These are phyloP conservation scores for Charanyca ferruginea DNA, from an alignment of 2,888 invertebrate species.

Conservation along the genomic window DNA sequence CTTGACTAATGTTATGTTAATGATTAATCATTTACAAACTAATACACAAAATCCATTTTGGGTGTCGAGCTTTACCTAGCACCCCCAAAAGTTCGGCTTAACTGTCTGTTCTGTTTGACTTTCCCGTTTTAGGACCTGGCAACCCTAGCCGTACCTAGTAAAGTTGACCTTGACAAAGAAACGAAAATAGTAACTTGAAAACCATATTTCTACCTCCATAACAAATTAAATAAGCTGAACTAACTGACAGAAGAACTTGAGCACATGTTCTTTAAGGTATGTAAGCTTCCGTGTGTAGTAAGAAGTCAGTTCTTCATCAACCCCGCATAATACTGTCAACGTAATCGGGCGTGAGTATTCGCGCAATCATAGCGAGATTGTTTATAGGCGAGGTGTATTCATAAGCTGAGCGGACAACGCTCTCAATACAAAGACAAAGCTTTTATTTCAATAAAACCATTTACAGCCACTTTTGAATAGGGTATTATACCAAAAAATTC, in stretches of 20 bases:
- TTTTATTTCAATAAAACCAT: too few species aligned
- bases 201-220: background rate
- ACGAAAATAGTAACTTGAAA: background rate
- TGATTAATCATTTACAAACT: too few species aligned
- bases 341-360: conserved; percentile 49
- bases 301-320: conserved; percentile 30
- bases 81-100: too few species aligned
- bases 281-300: conserved; percentile 26
- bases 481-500: too few species aligned
- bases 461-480: too few species aligned
- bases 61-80: too few species aligned
- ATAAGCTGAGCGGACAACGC: conserved; percentile 14
- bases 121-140: too few species aligned
- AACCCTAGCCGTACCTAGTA: background rate
- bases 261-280: background rate
- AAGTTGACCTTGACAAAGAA: background rate
- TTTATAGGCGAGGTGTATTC: conserved; percentile 26
- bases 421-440: too few species aligned
- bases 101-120: too few species aligned
- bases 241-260: conserved; percentile 3
- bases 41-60: too few species aligned
- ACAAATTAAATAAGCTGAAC: background rate
- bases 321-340: conserved; percentile 35
- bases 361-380: conserved; percentile 40
- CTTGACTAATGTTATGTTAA: too few species aligned